Evolutionary conservation across 92 coral and sea anemone genomes (phyloP), one percentile per base, ranked within the genome.

Genomic region (Zoanthus solanderi): DNA sequence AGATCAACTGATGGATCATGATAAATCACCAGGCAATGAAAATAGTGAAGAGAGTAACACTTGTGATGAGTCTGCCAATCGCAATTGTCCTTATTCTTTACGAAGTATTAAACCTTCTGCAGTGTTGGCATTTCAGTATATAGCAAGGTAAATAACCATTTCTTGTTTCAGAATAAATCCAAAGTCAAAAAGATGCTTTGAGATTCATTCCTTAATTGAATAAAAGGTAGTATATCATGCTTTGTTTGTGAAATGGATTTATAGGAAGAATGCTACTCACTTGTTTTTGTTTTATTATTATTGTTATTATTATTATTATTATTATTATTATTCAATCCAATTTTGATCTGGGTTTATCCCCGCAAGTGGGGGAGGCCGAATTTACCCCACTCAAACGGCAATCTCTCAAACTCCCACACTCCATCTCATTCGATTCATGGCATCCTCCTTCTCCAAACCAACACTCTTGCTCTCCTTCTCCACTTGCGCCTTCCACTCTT

Each of bases 31-130:
- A 45, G 85, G 47, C 4, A 66, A 56, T 63, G 84, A 79, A 11
- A 32, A 61, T 17, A 80, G 75, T 65, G 85, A 65, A 23, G 44
- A 11, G 60, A 79, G 84, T 66, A 28, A 23, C 37, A 63, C 0
- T 11, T 66, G 12, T 2, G 18, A 6, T 58, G 85, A 7, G 65
- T 13, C 47, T 30, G 9, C 60, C 42, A 65, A 9, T 80, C 74
- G 57, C 4, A n/a, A 65, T 6, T 42, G 75, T 6, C 85, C 44
- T 15, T 80, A 65, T 65, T 46, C 54, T 3, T 65, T 80, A 68
- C 58, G 85, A 50, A 80, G 45, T 46, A 9, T 60, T n/a, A 80
- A 28, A 45, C 46, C 18, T 31, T 61, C 57, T 6, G 44, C 34
- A 61, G 8, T 12, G 16, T 61, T 53, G 18, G 37, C 10, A 45